Evolutionary conservation across 2,888 invertebrate genomes (phyloP).

Genomic region (Sinhomidia bicolor): DNA sequence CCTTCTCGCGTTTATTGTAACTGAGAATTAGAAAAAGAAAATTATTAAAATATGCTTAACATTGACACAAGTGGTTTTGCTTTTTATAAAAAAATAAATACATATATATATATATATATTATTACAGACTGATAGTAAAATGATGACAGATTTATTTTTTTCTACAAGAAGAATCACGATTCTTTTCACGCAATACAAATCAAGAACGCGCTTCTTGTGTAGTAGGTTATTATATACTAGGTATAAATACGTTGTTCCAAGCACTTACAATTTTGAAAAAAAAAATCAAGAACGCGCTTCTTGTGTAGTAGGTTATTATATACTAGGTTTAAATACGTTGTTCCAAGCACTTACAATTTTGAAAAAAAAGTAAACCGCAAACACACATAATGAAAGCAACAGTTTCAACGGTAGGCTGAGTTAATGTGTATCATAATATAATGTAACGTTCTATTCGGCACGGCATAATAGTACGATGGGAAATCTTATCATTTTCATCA

Average conservation of each 20-base stretch:
- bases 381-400: constrained; percentile 53
- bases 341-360: neutral
- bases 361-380: constrained; percentile 49
- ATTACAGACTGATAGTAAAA: neutral
- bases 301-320: too few relatives aligned
- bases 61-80: constrained; percentile 47
- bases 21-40: neutral
- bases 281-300: neutral
- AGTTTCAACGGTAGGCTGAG: constrained; percentile 23
- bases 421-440: neutral
- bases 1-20: neutral
- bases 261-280: neutral
- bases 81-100: neutral
- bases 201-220: neutral
- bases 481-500: neutral
- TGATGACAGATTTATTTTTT: neutral
- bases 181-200: neutral
- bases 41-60: constrained; percentile 50
- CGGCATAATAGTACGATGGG: neutral
- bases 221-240: too few relatives aligned
- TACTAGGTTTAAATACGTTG: too few relatives aligned
- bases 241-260: neutral
- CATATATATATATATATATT: too few relatives aligned
- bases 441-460: neutral
- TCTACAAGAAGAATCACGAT: neutral